Percentiles rank a stretch among this genome's conserved stretches.
These are phyloP conservation scores for Dasypogon diadema DNA, from an alignment of 2,888 invertebrate genomes.

Conservation along the genomic window DNA sequence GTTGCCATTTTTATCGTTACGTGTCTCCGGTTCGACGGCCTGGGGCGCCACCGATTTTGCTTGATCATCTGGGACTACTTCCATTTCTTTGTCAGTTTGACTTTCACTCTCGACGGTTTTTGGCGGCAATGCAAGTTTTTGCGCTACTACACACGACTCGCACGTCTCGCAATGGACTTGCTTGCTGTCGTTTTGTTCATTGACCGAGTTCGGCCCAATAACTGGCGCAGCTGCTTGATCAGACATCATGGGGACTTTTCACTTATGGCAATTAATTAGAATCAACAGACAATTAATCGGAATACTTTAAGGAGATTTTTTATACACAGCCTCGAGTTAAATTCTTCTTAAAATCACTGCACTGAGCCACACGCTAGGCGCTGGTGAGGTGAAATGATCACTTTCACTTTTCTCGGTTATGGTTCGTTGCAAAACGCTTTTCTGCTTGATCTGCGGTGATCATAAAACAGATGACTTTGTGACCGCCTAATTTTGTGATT, in stretches of 20 bases:
- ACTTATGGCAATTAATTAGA: slow-evolving; percentile 15
- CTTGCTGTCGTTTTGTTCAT: slow-evolving; percentile 3
- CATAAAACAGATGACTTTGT: slow-evolving; percentile 13
- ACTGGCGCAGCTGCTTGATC: slow-evolving; percentile 28
- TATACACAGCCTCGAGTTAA: slow-evolving; percentile 20
- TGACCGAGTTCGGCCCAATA: slow-evolving; percentile 26
- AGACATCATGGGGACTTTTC: slow-evolving; percentile 39
- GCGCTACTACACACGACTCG: slow-evolving; percentile 38
- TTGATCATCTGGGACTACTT: slow-evolving; percentile 8
- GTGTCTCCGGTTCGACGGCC: slow-evolving; percentile 2
- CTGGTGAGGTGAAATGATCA: slow-evolving; percentile 37
- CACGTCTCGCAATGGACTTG: slow-evolving; percentile 25
- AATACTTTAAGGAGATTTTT: slow-evolving; percentile 6
- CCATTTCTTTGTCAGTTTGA: slow-evolving; percentile 52
- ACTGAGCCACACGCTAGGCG: slow-evolving; percentile 7
- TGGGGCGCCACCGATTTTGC: neutral
- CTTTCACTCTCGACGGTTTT: slow-evolving; percentile 56
- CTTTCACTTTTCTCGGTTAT: slow-evolving; percentile 44
- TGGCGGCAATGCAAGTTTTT: slow-evolving; percentile 34
- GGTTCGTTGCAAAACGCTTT: slow-evolving; percentile 32
- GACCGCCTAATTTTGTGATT: neutral
- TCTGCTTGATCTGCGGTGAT: slow-evolving; percentile 25
- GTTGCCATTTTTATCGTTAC: slow-evolving; percentile 18
- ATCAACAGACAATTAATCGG: neutral
- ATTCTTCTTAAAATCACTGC: slow-evolving; percentile 12